Conservation (phyloP, 2,797 vertebrate genomes). For the Leptodactylus fallax region DNA sequence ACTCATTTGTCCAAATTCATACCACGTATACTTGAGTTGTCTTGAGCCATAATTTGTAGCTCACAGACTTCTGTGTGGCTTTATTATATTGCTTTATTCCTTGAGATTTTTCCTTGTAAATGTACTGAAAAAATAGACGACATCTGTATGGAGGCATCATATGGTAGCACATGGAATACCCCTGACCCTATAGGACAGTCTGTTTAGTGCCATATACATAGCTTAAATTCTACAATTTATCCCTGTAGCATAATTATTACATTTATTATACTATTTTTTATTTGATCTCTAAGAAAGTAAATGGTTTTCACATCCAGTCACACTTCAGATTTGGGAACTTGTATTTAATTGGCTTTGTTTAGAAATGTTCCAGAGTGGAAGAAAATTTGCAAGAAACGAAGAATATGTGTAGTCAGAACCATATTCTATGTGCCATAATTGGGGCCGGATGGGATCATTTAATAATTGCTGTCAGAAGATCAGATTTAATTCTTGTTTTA, state of each 20-base stretch:
- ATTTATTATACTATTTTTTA: not conserved
- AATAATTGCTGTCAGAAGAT: constrained; percentile 99
- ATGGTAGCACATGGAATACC: no score
- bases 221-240: not conserved
- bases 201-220: not conserved
- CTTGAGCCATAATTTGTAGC: no score
- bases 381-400: constrained; percentile 69
- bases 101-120: no score
- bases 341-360: constrained; percentile 66
- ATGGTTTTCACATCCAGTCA: constrained; percentile 5
- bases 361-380: constrained; percentile 71
- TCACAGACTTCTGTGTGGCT: no score
- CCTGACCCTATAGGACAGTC: no score
- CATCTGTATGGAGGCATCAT: no score
- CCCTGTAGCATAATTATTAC: not conserved
- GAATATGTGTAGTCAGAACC: constrained; percentile 77
- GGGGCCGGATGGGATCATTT: constrained; percentile 98
- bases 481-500: constrained; percentile 99
- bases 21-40: no score
- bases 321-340: constrained; percentile 65
- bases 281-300: not conserved
- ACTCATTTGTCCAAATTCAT: no score
- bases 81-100: no score
- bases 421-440: constrained; percentile 92
- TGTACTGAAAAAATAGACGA: no score